phyloP scores from a whole-genome alignment of 2,113 vertebrate genomes.

The Oncorhynchus mykiss region DNA sequence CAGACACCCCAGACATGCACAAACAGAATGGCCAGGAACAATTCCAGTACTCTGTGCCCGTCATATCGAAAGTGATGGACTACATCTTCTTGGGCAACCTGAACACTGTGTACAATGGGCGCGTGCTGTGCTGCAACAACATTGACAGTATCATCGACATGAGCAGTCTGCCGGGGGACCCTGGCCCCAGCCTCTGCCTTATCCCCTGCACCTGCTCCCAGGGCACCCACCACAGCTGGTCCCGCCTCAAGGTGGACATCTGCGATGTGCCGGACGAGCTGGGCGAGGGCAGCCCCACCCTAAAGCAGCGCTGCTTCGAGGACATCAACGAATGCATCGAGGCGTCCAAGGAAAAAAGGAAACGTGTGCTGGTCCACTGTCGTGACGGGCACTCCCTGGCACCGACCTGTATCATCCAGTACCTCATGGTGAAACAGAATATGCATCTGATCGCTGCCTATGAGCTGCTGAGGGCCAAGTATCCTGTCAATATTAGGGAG shows the following conservation, averaged over 20 bases:
- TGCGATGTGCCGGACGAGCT: conserved; percentile 56
- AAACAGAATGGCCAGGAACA: conserved; percentile 47
- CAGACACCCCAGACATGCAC: conserved; percentile 42
- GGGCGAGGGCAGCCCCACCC: conserved; percentile 45
- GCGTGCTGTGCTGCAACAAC: conserved; percentile 72
- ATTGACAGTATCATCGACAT: conserved; percentile 78
- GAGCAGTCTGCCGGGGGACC: conserved; percentile 70
- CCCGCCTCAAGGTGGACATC: conserved; percentile 76
- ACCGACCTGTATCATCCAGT: conserved; percentile 75
- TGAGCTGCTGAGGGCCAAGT: conserved; percentile 71
- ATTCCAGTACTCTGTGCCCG: conserved; percentile 71
- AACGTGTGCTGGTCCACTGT: conserved; percentile 78
- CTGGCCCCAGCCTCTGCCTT: conserved; percentile 59
- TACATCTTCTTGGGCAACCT: conserved; percentile 80
- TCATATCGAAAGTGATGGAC: conserved; percentile 75
- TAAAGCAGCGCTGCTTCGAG: conserved; percentile 72
- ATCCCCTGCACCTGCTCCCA: conserved; percentile 75
- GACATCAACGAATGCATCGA: conserved; percentile 79
- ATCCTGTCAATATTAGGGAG: conserved; percentile 75
- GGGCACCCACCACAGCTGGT: conserved; percentile 76
- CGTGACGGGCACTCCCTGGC: conserved; percentile 77
- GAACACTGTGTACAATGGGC: conserved; percentile 71
- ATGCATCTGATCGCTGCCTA: conserved; percentile 78
- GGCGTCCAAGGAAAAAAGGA: conserved; percentile 73
- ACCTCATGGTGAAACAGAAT: conserved; percentile 79